Evolutionary conservation across 1,140 invertebrate genomes (phyloP).

Genomic region (Rhopalosiphum padi): DNA sequence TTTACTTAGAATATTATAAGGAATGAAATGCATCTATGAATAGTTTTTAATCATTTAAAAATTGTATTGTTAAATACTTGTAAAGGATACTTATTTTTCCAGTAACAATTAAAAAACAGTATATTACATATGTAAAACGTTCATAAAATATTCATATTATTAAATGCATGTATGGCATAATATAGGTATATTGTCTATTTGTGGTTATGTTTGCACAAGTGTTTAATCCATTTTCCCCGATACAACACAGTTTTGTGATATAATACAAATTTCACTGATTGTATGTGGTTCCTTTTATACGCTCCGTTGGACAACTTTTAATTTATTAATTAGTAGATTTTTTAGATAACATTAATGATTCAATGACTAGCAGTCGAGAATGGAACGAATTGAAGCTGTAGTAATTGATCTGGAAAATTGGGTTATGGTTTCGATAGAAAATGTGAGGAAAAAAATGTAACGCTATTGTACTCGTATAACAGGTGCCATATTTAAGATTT

Average conservation of each 20-base stretch:
- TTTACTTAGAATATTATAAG: background rate
- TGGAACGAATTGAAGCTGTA: background rate
- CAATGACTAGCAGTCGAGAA: too few relatives aligned
- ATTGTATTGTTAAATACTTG: background rate
- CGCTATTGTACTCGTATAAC: background rate
- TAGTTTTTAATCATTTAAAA: background rate
- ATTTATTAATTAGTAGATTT: background rate
- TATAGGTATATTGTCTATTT: constrained; percentile 26
- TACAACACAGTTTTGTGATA: constrained; percentile 44
- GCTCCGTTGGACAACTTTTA: background rate
- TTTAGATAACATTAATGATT: background rate
- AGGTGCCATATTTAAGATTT: background rate
- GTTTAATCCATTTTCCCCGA: constrained; percentile 45
- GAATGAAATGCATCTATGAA: background rate
- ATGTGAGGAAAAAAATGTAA: background rate
- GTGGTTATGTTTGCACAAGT: constrained; percentile 40
- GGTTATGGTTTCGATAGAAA: background rate
- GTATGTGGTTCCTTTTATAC: constrained; percentile 18
- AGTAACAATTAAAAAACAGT: background rate
- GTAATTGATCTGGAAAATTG: background rate
- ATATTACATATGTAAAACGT: background rate
- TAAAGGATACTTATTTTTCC: constrained; percentile 13
- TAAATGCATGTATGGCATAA: background rate
- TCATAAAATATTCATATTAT: constrained; percentile 36
- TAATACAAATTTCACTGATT: constrained; percentile 24